Conservation (phyloP, 1,140 invertebrate genomes). For the Oryzaephilus surinamensis region DNA sequence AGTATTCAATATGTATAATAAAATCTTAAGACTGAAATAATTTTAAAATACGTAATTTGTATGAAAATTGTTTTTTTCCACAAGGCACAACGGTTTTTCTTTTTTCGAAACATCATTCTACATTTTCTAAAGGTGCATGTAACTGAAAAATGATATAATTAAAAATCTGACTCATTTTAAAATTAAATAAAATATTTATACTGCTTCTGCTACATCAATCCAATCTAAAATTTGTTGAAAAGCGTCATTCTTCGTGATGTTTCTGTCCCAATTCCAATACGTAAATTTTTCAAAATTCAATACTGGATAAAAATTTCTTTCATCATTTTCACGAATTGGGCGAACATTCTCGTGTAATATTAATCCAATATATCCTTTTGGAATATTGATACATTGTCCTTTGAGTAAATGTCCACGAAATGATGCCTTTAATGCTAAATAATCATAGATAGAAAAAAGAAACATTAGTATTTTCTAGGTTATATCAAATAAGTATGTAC, state of each 20-base stretch:
- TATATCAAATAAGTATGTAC: too few species aligned
- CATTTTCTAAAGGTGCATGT: too few species aligned
- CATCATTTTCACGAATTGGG: constrained; percentile 44
- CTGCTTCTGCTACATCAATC: constrained; percentile 64
- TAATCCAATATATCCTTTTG: constrained; percentile 55
- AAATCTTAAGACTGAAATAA: too few species aligned
- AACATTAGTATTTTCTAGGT: too few species aligned
- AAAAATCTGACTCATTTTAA: too few species aligned
- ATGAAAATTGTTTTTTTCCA: too few species aligned
- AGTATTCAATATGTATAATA: too few species aligned
- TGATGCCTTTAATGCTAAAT: constrained; percentile 41
- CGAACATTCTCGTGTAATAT: constrained; percentile 52
- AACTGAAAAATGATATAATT: too few species aligned
- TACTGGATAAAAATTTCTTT: constrained; percentile 49
- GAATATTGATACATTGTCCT: constrained; percentile 49
- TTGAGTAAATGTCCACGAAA: constrained; percentile 60
- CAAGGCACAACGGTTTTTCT: too few species aligned
- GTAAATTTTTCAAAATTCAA: constrained; percentile 53
- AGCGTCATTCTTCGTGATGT: constrained; percentile 57
- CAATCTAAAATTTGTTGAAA: constrained; percentile 57
- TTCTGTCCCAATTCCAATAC: constrained; percentile 72
- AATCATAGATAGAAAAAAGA: constrained; percentile 9
- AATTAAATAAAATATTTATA: too few species aligned
- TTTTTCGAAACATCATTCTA: too few species aligned
- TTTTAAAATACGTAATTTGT: too few species aligned